A percentile compares a stretch with the other conserved stretches of the same genome.
These are phyloP conservation scores for Formicarius rufipectus DNA, from an alignment of 2,113 vertebrate genomes.

Conservation along the genomic window DNA sequence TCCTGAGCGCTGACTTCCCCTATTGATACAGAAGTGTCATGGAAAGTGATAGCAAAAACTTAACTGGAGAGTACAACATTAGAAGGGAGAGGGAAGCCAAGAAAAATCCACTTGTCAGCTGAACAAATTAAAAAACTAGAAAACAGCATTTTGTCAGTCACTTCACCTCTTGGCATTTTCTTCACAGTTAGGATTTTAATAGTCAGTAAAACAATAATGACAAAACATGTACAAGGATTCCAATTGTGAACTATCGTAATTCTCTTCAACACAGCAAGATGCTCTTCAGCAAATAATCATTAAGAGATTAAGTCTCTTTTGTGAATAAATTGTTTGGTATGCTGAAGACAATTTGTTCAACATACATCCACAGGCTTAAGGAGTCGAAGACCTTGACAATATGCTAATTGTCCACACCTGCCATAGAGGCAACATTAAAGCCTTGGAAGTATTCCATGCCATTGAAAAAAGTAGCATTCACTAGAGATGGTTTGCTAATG, in stretches of 20 bases:
- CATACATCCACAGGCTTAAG: conserved; percentile 33
- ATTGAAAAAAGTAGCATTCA: background rate
- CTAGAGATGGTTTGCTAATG: background rate
- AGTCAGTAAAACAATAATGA: conserved; percentile 54
- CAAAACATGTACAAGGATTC: conserved; percentile 33
- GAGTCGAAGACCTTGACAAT: background rate
- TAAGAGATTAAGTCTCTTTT: conserved; percentile 50
- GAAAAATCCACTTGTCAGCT: background rate
- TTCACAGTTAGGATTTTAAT: conserved; percentile 33
- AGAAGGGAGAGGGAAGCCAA: background rate
- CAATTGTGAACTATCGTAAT: conserved; percentile 21
- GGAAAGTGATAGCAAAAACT: background rate
- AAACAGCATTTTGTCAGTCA: conserved; percentile 4
- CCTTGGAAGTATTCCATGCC: background rate
- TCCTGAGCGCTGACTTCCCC: background rate
- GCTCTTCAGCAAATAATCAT: conserved; percentile 50
- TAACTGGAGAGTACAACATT: background rate
- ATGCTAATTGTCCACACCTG: conserved; percentile 10
- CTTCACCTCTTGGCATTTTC: background rate
- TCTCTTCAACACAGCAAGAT: conserved; percentile 46
- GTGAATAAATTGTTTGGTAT: conserved; percentile 54
- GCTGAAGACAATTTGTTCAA: conserved; percentile 8
- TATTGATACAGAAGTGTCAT: background rate
- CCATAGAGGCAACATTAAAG: background rate
- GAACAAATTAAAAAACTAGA: background rate